Evolutionary conservation across 2,113 vertebrate species (phyloP).

Genomic region (Dicaeum eximium): DNA sequence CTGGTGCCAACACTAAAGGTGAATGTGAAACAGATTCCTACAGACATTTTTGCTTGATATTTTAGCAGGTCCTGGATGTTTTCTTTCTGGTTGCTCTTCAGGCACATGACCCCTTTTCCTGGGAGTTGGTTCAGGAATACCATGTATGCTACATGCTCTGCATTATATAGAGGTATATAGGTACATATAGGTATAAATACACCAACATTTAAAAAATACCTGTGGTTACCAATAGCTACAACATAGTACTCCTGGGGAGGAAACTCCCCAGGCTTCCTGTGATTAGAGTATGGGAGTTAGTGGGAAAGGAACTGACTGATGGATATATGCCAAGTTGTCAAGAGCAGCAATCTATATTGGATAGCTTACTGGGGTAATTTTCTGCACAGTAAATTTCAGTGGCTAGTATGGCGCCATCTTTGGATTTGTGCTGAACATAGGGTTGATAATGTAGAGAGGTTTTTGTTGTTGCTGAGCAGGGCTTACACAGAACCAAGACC

Average conservation of each 20-base stretch:
- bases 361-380: neutral
- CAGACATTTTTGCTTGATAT: neutral
- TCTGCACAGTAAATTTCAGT: neutral
- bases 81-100: neutral
- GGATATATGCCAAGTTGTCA: neutral
- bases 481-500: neutral
- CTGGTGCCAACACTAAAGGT: neutral
- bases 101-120: neutral
- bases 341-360: neutral
- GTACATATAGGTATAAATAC: neutral
- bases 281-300: neutral
- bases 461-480: neutral
- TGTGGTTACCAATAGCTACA: neutral
- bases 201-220: neutral
- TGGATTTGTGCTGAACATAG: neutral
- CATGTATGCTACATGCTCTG: rapidly evolving
- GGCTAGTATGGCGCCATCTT: neutral
- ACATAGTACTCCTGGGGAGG: neutral
- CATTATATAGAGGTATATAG: neutral
- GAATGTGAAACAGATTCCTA: neutral
- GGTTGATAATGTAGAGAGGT: neutral
- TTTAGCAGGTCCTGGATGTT: neutral
- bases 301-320: neutral
- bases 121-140: neutral
- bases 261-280: neutral